A percentile compares a stretch with the other conserved stretches of the same genome.
Evolutionary conservation across 2,113 vertebrate species (phyloP).

Genomic region (Pelecanus crispus): DNA sequence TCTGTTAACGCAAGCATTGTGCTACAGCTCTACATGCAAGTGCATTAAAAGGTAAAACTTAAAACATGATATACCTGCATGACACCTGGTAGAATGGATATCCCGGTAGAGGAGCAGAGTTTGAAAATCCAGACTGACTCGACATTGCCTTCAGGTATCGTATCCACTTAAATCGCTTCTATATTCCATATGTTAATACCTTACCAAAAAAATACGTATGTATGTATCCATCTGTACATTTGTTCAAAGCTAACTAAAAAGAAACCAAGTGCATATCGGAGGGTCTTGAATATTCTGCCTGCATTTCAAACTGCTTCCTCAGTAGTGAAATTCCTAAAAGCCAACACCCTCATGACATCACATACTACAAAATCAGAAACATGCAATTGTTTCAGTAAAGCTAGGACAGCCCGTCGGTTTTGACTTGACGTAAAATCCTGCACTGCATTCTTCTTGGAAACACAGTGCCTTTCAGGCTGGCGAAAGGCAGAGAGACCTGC

Average conservation of each 20-base stretch:
- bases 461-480: background rate
- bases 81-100: conserved; percentile 76
- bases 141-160: conserved; percentile 71
- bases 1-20: background rate
- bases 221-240: background rate
- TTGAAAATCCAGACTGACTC: conserved; percentile 77
- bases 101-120: conserved; percentile 70
- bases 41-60: conserved; percentile 36
- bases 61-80: conserved; percentile 80
- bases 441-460: background rate
- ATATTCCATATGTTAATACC: conserved; percentile 30
- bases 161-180: conserved; percentile 24
- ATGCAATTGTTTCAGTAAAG: background rate
- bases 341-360: conserved; percentile 78
- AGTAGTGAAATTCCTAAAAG: conserved; percentile 51
- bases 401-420: conserved; percentile 16
- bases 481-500: conserved; percentile 5
- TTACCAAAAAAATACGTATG: fast-evolving
- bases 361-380: conserved; percentile 42
- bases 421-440: conserved; percentile 31
- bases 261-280: conserved; percentile 5
- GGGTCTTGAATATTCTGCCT: conserved; percentile 52
- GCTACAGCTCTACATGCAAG: background rate
- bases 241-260: conserved; percentile 7
- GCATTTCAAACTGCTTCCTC: conserved; percentile 64